Conservation (phyloP, 1,140 invertebrate species). For the Lasaia peninsularis region DNA sequence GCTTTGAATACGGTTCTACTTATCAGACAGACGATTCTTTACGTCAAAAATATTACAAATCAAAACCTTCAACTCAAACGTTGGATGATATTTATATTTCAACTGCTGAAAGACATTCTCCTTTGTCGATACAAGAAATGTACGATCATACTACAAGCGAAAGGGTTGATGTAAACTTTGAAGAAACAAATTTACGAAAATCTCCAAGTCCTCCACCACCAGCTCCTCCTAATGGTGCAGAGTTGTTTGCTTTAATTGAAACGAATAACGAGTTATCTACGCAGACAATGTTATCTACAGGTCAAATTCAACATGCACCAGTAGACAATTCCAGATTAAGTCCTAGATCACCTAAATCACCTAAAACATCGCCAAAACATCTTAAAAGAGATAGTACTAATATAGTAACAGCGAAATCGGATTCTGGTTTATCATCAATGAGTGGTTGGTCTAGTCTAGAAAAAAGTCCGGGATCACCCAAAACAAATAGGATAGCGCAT, state of each 20-base stretch:
- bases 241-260: constrained; percentile 60
- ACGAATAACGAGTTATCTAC: constrained; percentile 49
- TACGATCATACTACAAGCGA: constrained; percentile 79
- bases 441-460: constrained; percentile 90
- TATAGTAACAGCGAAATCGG: constrained; percentile 86
- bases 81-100: constrained; percentile 59
- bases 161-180: constrained; percentile 74
- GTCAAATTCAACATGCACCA: constrained; percentile 36
- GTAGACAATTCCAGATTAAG: constrained; percentile 78
- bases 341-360: constrained; percentile 85
- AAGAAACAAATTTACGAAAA: constrained; percentile 75
- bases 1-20: constrained; percentile 66
- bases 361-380: constrained; percentile 85
- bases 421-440: constrained; percentile 91
- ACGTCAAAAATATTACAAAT: constrained; percentile 54
- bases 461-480: constrained; percentile 88
- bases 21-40: constrained; percentile 57
- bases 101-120: constrained; percentile 77
- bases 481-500: constrained; percentile 60
- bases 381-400: constrained; percentile 80
- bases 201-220: constrained; percentile 88
- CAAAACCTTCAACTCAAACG: constrained; percentile 48
- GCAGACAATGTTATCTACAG: constrained; percentile 50
- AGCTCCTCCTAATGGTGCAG: constrained; percentile 81
- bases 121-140: constrained; percentile 81